Evolutionary conservation across 2,797 vertebrate genomes (phyloP).

Genomic region (Macropodus opercularis): DNA sequence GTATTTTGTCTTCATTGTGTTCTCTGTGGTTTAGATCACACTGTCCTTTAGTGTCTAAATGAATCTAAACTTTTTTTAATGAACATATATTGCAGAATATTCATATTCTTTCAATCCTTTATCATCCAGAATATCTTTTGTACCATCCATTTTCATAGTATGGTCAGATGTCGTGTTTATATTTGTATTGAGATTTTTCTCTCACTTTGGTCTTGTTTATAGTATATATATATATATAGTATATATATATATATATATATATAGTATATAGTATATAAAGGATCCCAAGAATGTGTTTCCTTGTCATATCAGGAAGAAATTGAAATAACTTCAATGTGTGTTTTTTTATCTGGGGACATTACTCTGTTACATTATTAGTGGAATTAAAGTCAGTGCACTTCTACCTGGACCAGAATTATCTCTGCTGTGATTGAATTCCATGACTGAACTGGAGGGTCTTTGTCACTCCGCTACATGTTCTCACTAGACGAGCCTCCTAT

Average conservation of each 20-base stretch:
- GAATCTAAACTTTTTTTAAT: slow-evolving; percentile 7
- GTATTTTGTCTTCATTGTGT: too few species aligned
- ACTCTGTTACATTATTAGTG: slow-evolving; percentile 8
- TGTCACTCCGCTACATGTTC: slow-evolving; percentile 39
- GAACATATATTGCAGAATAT: background rate
- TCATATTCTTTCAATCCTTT: background rate
- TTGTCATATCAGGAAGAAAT: background rate
- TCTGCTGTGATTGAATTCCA: slow-evolving; percentile 22
- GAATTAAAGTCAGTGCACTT: background rate
- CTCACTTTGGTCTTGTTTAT: too few species aligned
- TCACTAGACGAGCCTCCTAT: slow-evolving; percentile 47
- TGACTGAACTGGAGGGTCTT: slow-evolving; percentile 42
- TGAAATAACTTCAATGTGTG: background rate
- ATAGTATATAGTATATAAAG: too few species aligned
- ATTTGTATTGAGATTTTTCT: too few species aligned
- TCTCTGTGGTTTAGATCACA: slow-evolving; percentile 27
- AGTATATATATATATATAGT: too few species aligned
- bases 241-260: too few species aligned
- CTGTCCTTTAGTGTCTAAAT: slow-evolving; percentile 7
- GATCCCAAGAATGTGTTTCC: background rate
- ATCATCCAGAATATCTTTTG: background rate
- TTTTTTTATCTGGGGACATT: slow-evolving; percentile 9
- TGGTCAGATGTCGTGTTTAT: too few species aligned
- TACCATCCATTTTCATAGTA: slow-evolving; percentile 1
- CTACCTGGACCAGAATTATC: slow-evolving; percentile 19